Base-by-base conservation (phyloP, 2,113 vertebrate species). In the Naja naja region DNA sequence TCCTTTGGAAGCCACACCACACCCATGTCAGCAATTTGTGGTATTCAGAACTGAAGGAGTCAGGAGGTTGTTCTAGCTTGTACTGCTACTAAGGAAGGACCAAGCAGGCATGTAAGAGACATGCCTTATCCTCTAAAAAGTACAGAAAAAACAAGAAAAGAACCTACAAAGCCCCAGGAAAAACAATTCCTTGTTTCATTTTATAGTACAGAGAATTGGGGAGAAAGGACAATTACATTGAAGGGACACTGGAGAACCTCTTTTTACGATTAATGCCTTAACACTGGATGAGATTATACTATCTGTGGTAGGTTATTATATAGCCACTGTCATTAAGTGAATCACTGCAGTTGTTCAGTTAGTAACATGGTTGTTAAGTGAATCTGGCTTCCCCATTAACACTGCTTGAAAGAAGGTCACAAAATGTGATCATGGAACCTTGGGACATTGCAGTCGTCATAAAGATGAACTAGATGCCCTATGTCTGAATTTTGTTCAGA, bases 21-120 rank as follows among this genome's bases (percentile, higher is more conserved):
- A 97, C 98, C 98, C 97, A 86, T 87, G 96, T 96, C 91, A 98
- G 96, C 94, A 97, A 98, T 98, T 93, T n/a, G 4, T 90, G 97
- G 97, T 97, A 98, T 98, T 96, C 94, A 96, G 95, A 55, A 94
- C 97, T 69, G 93, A 91, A 97, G 97, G 96, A 97, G 95, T 47
- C 87, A 94, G 94, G 93, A 92, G 86, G 96, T 53, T 97, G 98
- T 96, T 93, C 1, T 95, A 97, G 96, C 98, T 96, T 96, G 98
- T 92, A 94, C n/a, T 89, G 94, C 96, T 54, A 89, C 86, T 30
- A 7, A 97, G 92, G 95, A 94, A 97, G 92, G 93, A 96, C 96
- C 34, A 93, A 95, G 64, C 2, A 11, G 97, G 96, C 96, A 92
- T n/a, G 96, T 90, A 93, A 0, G 0, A 60, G 96, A 96, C 96